A percentile compares a stretch with the other conserved stretches of the same genome.
These are phyloP conservation scores for Sesia bembeciformis DNA, from an alignment of 2,888 invertebrate genomes.

Conservation along the genomic window DNA sequence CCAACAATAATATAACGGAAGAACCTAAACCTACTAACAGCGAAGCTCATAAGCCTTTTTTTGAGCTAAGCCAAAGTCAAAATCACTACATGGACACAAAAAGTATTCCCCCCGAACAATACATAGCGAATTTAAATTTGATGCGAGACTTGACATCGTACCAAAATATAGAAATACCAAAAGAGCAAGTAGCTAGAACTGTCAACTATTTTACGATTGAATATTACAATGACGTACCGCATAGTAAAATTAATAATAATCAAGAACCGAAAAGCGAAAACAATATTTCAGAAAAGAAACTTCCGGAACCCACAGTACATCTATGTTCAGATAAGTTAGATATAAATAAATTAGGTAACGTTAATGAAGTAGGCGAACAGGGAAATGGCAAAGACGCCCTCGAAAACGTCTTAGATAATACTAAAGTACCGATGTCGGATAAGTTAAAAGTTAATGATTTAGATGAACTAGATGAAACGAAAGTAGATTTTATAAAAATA, in stretches of 20 bases:
- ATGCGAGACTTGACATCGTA: conserved; percentile 48
- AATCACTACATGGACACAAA: conserved; percentile 13
- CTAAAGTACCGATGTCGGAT: conserved; percentile 8
- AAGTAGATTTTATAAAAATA: conserved; percentile 3
- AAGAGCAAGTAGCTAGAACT: conserved; percentile 35
- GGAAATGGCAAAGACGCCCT: not conserved
- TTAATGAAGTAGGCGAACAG: not conserved
- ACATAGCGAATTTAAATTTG: conserved; percentile 26
- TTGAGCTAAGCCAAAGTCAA: conserved; percentile 13
- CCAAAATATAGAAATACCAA: conserved; percentile 25
- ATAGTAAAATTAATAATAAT: conserved; percentile 9
- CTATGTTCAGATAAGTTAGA: not conserved
- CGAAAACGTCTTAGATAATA: not conserved
- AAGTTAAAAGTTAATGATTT: conserved; percentile 5
- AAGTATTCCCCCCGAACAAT: conserved; percentile 25
- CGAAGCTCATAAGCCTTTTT: conserved; percentile 4
- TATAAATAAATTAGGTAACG: not conserved
- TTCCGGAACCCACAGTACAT: conserved; percentile 3
- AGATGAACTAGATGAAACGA: conserved; percentile 12
- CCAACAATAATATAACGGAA: conserved; percentile 1
- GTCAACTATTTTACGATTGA: conserved; percentile 54
- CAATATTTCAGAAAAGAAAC: conserved; percentile 3
- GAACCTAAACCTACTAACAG: not conserved
- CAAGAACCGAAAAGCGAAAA: conserved; percentile 12
- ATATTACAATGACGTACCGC: conserved; percentile 21